Conservation (phyloP, 2,113 vertebrate species). For the Salvelinus alpinus region DNA sequence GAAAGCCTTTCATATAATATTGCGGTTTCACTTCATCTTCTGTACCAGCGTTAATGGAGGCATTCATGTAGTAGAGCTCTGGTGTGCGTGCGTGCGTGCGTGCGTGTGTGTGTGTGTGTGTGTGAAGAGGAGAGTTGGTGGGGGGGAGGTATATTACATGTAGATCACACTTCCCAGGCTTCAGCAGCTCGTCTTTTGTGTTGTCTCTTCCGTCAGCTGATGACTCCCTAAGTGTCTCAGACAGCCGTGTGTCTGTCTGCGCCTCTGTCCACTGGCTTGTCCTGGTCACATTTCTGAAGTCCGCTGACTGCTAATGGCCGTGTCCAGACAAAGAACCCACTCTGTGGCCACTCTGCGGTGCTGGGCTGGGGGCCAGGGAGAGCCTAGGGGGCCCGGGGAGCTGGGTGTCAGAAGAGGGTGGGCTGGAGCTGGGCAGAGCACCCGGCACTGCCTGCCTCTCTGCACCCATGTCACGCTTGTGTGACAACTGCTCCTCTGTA, state of each 20-base stretch:
- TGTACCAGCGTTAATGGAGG: slow-evolving; percentile 57
- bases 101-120: not conserved
- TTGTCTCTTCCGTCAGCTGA: slow-evolving; percentile 78
- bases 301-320: slow-evolving; percentile 76
- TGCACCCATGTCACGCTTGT: slow-evolving; percentile 89
- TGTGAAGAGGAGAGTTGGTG: slow-evolving; percentile 26
- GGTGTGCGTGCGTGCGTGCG: not conserved
- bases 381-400: slow-evolving; percentile 40
- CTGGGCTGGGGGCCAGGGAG: slow-evolving; percentile 65
- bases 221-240: slow-evolving; percentile 80
- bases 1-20: slow-evolving; percentile 59
- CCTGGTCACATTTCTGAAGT: slow-evolving; percentile 73
- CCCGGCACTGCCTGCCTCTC: slow-evolving; percentile 70
- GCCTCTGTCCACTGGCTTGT: slow-evolving; percentile 68
- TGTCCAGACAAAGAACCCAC: slow-evolving; percentile 74
- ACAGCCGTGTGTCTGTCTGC: slow-evolving; percentile 80
- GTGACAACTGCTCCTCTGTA: slow-evolving; percentile 88
- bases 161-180: slow-evolving; percentile 73
- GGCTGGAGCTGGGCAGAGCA: slow-evolving; percentile 49
- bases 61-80: slow-evolving; percentile 34
- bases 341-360: slow-evolving; percentile 73
- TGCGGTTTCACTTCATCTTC: slow-evolving; percentile 50
- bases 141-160: slow-evolving; percentile 65
- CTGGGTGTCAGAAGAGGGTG: slow-evolving; percentile 38
- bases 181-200: slow-evolving; percentile 68